Percentiles rank a stretch among this genome's conserved stretches.
Evolutionary conservation across 2,797 vertebrate genomes (phyloP).

Genomic region (Propithecus deckenii): DNA sequence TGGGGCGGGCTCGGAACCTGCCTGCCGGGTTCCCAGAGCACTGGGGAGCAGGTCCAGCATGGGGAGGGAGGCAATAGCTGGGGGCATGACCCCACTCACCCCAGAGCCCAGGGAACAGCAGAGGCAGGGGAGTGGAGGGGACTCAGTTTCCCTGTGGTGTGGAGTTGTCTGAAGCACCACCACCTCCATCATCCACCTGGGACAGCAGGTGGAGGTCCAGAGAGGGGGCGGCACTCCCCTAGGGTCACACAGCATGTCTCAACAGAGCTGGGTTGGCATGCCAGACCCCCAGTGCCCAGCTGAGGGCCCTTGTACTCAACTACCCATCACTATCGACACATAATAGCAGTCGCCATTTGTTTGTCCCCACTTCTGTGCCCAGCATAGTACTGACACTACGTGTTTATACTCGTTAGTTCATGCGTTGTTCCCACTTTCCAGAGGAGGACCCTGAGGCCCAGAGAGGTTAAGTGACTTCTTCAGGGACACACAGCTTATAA

Average conservation of each 20-base stretch:
- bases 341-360: fast-evolving
- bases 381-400: fast-evolving
- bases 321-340: neutral
- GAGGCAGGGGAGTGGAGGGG: neutral
- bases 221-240: neutral
- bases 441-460: neutral
- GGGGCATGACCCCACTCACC: neutral
- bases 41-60: neutral
- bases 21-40: slow-evolving; percentile 61
- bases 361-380: no score
- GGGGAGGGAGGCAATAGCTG: neutral
- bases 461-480: neutral
- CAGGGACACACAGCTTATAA: neutral
- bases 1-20: slow-evolving; percentile 53
- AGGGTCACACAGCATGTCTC: neutral
- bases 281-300: neutral
- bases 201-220: neutral
- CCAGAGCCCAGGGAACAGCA: neutral
- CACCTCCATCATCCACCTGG: neutral
- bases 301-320: neutral
- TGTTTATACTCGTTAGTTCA: fast-evolving
- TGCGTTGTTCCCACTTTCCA: neutral
- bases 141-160: neutral
- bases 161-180: neutral
- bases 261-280: neutral